A percentile compares a stretch with the other conserved stretches of the same genome.
Conservation (phyloP, 2,888 invertebrate species). For the Caenorhabditis sulstoni region DNA sequence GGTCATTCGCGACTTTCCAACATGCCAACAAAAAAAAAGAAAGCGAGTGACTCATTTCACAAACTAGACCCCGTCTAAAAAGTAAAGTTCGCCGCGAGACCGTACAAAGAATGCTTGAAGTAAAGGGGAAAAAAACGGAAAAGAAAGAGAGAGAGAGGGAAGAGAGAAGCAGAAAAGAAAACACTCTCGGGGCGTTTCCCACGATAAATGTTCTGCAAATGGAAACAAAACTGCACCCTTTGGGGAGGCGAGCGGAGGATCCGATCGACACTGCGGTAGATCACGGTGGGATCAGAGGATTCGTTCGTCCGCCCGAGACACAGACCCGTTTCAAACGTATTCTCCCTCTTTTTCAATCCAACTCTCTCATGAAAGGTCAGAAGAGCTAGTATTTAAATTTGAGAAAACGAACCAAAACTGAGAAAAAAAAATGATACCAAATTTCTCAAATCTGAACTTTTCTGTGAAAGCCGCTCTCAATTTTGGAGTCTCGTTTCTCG, state of each 20-base stretch:
- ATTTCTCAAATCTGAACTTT: no score
- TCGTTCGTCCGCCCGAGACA: not conserved
- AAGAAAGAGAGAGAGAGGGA: not conserved
- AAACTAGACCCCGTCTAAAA: slow-evolving; percentile 8
- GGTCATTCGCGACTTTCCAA: slow-evolving; percentile 18
- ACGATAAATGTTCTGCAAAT: not conserved
- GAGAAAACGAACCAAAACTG: no score
- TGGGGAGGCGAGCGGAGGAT: no score
- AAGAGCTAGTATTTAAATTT: no score
- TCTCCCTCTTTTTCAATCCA: not conserved
- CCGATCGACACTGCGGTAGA: not conserved
- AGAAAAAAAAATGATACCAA: not conserved
- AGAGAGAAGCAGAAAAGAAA: not conserved
- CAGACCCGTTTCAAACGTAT: not conserved
- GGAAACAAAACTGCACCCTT: not conserved
- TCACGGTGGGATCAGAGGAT: not conserved
- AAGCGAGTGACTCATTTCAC: slow-evolving; percentile 14
- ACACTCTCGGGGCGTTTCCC: slow-evolving; percentile 5
- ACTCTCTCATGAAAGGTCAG: no score
- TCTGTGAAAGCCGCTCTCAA: no score
- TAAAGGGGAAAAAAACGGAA: not conserved
- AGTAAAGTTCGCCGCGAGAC: slow-evolving; percentile 16
- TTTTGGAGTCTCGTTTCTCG: no score
- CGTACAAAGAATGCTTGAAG: not conserved
- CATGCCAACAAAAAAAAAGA: not conserved